These are phyloP conservation scores for Menura novaehollandiae DNA, from an alignment of 2,113 vertebrate genomes.

Conservation along the genomic window DNA sequence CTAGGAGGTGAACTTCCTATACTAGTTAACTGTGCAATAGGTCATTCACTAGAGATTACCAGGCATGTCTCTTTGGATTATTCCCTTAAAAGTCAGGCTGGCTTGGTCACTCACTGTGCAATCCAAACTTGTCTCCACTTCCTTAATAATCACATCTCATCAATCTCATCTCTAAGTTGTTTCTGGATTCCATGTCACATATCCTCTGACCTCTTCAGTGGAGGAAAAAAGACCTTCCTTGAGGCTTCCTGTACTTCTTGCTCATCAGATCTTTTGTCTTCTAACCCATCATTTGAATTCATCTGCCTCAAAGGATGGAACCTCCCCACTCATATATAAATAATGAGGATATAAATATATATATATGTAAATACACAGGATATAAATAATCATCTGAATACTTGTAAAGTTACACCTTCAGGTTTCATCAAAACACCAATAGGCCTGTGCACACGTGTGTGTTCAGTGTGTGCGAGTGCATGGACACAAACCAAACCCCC, in stretches of 20 bases:
- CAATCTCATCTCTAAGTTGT: background rate
- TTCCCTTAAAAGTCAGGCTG: background rate
- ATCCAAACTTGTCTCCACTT: background rate
- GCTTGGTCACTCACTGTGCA: background rate
- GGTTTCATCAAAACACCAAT: background rate
- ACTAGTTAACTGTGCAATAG: background rate
- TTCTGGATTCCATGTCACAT: background rate
- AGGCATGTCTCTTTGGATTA: background rate
- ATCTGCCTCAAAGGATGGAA: background rate
- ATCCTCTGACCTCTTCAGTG: background rate
- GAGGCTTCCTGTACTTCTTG: background rate
- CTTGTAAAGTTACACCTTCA: background rate
- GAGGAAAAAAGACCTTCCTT: background rate
- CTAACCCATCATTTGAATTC: fast-evolving
- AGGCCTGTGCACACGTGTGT: fast-evolving
- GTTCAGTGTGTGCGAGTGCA: fast-evolving
- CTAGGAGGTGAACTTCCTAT: background rate
- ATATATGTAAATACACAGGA: background rate
- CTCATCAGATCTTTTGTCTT: background rate
- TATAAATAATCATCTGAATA: background rate
- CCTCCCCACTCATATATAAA: background rate
- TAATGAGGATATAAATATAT: background rate
- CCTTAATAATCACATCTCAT: background rate
- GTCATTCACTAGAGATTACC: background rate
- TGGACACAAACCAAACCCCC: background rate